Evolutionary conservation across 2,888 invertebrate genomes (phyloP).

Genomic region (Malthinus seriepunctatus): DNA sequence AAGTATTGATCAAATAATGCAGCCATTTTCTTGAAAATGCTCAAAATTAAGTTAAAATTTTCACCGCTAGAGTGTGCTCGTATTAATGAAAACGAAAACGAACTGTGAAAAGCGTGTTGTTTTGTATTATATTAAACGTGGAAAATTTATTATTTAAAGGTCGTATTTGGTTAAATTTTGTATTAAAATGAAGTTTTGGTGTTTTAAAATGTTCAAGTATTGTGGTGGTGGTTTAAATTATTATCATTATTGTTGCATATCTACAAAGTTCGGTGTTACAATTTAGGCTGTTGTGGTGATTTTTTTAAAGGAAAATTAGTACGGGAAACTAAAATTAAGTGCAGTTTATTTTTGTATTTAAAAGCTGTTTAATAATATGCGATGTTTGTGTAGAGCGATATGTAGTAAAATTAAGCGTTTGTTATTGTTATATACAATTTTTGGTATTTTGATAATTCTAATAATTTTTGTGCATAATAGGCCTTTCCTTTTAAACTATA

Average conservation of each 20-base stretch:
- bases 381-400: constrained; percentile 20
- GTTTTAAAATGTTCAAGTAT: not conserved
- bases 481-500: constrained; percentile 7
- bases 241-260: no score
- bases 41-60: constrained; percentile 27
- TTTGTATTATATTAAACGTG: constrained; percentile 14
- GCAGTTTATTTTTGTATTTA: not conserved
- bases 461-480: constrained; percentile 17
- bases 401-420: constrained; percentile 21
- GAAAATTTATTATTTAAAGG: not conserved
- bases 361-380: constrained; percentile 11
- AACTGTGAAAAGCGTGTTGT: constrained; percentile 19
- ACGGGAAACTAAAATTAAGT: no score
- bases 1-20: constrained; percentile 35
- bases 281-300: no score
- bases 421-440: constrained; percentile 14
- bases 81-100: constrained; percentile 22
- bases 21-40: constrained; percentile 27
- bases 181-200: not conserved
- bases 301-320: not conserved
- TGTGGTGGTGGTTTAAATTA: not conserved
- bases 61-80: constrained; percentile 33
- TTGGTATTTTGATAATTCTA: constrained; percentile 11
- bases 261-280: no score
- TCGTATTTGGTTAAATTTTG: not conserved